Evolutionary conservation across 2,113 vertebrate genomes (phyloP).

Genomic region (Rynchops niger): DNA sequence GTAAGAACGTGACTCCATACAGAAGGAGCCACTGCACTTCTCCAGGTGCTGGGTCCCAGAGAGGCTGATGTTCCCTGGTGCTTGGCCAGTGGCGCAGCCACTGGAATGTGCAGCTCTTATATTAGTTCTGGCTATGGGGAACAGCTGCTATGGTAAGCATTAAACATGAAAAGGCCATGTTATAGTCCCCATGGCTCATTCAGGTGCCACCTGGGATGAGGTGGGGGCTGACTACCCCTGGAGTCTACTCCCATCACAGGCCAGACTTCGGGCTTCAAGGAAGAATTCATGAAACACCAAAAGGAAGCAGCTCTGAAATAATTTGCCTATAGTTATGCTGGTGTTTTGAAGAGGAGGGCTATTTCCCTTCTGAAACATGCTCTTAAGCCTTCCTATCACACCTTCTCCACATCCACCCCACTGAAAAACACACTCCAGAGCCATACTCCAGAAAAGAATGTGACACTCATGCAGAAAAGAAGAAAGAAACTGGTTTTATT

Average conservation of each 20-base stretch:
- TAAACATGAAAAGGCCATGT: background rate
- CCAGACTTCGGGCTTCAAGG: background rate
- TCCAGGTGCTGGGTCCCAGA: background rate
- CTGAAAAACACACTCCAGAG: background rate
- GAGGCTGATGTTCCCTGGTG: background rate
- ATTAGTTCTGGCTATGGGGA: background rate
- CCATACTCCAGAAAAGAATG: slow-evolving; percentile 3
- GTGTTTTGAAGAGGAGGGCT: background rate
- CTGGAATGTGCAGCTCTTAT: fast-evolving
- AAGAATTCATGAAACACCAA: background rate
- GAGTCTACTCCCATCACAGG: background rate
- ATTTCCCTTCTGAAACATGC: background rate
- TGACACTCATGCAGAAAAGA: slow-evolving; percentile 48
- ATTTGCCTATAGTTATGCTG: background rate
- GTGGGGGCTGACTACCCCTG: background rate
- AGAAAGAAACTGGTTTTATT: slow-evolving; percentile 72
- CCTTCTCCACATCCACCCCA: background rate
- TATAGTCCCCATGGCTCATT: background rate
- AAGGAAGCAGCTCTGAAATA: background rate
- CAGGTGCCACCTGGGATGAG: background rate
- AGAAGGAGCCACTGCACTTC: background rate
- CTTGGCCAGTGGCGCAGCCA: background rate
- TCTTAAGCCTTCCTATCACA: background rate
- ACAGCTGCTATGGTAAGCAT: background rate
- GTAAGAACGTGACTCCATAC: background rate